Percentiles rank a stretch among this genome's conserved stretches.
These are phyloP conservation scores for Leuciscus idus DNA, from an alignment of 2,113 vertebrate genomes.

Conservation along the genomic window DNA sequence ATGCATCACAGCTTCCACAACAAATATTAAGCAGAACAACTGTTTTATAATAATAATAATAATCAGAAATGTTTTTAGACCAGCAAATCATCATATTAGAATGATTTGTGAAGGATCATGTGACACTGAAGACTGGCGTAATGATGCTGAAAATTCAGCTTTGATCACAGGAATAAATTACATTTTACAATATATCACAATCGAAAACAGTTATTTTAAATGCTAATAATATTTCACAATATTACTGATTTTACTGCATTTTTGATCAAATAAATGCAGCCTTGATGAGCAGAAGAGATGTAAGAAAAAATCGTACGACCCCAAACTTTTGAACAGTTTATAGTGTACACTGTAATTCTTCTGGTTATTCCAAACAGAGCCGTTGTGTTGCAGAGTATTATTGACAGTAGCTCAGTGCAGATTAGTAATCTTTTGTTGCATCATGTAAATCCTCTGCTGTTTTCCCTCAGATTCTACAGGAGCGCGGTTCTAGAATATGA, in stretches of 20 bases:
- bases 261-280: neutral
- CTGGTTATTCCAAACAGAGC: neutral
- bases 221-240: neutral
- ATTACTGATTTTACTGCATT: neutral
- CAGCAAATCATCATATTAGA: neutral
- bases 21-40: neutral
- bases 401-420: neutral
- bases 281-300: neutral
- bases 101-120: neutral
- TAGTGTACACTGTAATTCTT: neutral
- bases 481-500: conserved; percentile 97
- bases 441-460: conserved; percentile 16
- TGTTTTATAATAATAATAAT: neutral
- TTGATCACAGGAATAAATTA: neutral
- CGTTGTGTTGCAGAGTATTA: neutral
- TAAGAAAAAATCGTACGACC: neutral
- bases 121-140: neutral
- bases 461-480: conserved; percentile 91
- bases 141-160: neutral
- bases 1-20: neutral
- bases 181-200: neutral
- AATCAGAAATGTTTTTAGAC: neutral
- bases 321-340: neutral
- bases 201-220: neutral
- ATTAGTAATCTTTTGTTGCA: neutral